These are phyloP conservation scores for Epistrophella euchroma DNA, from an alignment of 2,888 invertebrate species.

Conservation along the genomic window DNA sequence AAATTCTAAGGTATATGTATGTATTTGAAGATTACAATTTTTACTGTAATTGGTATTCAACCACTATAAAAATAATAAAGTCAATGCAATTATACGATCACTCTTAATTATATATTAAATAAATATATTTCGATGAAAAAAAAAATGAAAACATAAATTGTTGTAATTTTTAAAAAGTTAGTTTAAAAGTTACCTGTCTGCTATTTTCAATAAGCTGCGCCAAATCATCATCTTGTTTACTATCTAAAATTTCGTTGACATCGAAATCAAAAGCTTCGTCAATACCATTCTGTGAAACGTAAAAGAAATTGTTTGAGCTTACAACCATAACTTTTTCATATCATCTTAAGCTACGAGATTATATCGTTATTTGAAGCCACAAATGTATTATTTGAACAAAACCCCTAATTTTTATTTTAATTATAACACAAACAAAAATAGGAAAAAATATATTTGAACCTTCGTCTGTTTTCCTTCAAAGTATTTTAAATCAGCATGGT, in stretches of 20 bases:
- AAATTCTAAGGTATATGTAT: no score
- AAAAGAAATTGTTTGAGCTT: not conserved
- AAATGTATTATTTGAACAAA: not conserved
- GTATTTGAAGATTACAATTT: no score
- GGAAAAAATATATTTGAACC: conserved; percentile 77
- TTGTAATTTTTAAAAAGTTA: not conserved
- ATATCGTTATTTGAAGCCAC: not conserved
- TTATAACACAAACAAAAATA: not conserved
- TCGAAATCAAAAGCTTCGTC: conserved; percentile 82
- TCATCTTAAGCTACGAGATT: no score
- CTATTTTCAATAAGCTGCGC: conserved; percentile 80
- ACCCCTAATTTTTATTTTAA: not conserved
- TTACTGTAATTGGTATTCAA: no score
- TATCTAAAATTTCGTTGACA: conserved; percentile 78
- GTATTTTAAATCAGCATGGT: conserved; percentile 92
- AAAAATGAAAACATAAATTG: not conserved
- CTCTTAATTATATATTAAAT: no score
- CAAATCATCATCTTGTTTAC: conserved; percentile 78
- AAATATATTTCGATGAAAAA: not conserved
- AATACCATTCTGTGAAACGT: conserved; percentile 76
- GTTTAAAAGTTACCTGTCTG: conserved; percentile 77
- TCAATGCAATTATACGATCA: no score
- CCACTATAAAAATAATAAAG: no score
- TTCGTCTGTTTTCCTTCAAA: conserved; percentile 91
- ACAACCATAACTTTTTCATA: not conserved